phyloP scores from a whole-genome alignment of 2,113 vertebrate genomes.

The Ondatra zibethicus region DNA sequence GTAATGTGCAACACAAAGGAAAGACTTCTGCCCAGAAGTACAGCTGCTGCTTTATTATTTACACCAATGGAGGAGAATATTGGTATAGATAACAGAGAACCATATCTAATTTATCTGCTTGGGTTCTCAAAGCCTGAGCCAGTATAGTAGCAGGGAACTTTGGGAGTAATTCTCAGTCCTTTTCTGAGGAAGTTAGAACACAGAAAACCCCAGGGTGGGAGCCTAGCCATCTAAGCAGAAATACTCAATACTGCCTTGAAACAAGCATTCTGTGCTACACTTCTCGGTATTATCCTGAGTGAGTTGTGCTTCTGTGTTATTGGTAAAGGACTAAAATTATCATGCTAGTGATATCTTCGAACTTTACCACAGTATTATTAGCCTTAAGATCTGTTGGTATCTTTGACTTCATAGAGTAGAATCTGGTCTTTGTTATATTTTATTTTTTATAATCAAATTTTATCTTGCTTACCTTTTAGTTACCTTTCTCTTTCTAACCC shows the following conservation, averaged over 20 bases:
- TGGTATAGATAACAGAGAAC: conserved; percentile 51
- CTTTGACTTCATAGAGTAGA: neutral
- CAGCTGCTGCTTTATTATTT: conserved; percentile 66
- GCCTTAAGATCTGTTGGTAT: neutral
- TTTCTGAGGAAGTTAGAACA: neutral
- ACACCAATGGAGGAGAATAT: conserved; percentile 58
- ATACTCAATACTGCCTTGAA: neutral
- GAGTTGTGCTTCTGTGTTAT: neutral
- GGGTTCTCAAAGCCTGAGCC: conserved; percentile 33
- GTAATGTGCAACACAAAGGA: conserved; percentile 8
- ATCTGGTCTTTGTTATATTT: neutral
- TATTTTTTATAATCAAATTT: neutral
- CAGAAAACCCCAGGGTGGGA: neutral
- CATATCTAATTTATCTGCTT: conserved; percentile 48
- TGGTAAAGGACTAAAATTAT: neutral
- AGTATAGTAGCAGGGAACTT: neutral
- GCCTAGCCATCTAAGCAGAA: neutral
- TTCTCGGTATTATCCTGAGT: neutral
- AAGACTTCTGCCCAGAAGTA: conserved; percentile 33
- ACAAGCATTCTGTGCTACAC: neutral
- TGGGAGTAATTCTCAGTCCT: neutral
- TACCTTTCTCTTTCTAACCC: neutral
- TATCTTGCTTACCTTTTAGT: neutral
- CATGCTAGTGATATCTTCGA: neutral
- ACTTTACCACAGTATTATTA: neutral